These are phyloP conservation scores for Ataeniobius toweri DNA, from an alignment of 2,797 vertebrate species.

Conservation along the genomic window DNA sequence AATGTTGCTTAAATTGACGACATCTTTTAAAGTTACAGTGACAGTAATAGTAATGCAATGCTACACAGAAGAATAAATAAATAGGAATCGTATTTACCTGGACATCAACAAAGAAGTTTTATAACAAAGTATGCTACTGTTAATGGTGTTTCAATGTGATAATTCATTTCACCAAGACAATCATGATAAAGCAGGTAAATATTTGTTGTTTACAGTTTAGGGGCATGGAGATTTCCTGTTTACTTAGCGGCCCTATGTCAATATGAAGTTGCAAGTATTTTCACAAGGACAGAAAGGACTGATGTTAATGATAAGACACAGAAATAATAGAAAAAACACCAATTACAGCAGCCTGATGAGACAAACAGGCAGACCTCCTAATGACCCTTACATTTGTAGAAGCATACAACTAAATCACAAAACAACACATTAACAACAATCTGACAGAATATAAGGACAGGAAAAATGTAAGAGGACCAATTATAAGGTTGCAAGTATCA, in stretches of 20 bases:
- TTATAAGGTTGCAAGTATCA: background rate
- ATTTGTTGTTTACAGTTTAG: conserved; percentile 44
- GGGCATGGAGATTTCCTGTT: conserved; percentile 32
- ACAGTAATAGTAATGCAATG: background rate
- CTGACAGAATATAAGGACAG: background rate
- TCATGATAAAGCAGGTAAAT: conserved; percentile 46
- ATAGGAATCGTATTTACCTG: background rate
- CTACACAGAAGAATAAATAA: background rate
- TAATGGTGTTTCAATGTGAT: background rate
- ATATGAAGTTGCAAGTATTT: conserved; percentile 40
- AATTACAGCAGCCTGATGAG: background rate
- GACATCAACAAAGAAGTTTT: background rate
- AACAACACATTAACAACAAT: background rate
- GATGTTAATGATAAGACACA: background rate
- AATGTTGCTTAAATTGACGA: background rate
- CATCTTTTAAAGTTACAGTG: background rate
- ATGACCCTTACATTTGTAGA: background rate
- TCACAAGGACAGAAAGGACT: conserved; percentile 25
- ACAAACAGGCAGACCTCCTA: background rate
- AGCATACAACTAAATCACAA: background rate
- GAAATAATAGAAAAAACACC: background rate
- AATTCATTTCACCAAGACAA: conserved; percentile 25
- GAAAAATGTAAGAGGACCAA: too few relatives aligned
- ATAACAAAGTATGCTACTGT: background rate
- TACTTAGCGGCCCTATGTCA: conserved; percentile 37